Evolutionary conservation across 2,113 vertebrate species (phyloP).

Genomic region (Noctilio leporinus): DNA sequence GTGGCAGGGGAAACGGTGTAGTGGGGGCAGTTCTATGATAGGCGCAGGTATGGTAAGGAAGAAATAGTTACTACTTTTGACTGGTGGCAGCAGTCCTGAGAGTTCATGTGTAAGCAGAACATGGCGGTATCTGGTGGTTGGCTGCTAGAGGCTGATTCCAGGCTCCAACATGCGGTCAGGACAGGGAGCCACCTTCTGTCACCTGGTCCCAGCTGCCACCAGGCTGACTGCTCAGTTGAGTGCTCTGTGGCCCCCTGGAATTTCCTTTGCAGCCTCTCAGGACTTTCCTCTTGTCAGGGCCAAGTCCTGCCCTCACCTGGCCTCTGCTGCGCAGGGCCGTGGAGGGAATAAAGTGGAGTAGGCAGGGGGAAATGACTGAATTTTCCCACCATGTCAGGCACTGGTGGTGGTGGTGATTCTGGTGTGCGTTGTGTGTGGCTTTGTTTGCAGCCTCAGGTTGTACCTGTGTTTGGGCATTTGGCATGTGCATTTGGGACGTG

Average conservation of each 20-base stretch:
- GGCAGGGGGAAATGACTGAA: background rate
- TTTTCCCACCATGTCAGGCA: fast-evolving
- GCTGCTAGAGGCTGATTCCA: background rate
- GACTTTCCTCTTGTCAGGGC: background rate
- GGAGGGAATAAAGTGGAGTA: fast-evolving
- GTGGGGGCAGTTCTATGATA: background rate
- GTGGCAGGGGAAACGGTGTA: background rate
- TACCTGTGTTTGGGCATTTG: background rate
- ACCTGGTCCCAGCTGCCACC: background rate
- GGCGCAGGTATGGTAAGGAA: background rate
- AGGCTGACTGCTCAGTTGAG: background rate
- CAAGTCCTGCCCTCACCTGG: background rate
- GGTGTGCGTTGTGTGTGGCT: background rate
- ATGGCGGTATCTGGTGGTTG: background rate
- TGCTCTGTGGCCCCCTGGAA: background rate
- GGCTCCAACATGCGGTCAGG: background rate
- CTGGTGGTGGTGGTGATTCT: background rate
- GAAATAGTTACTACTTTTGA: background rate
- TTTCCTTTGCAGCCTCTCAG: background rate
- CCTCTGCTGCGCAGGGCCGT: background rate
- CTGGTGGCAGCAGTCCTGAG: background rate
- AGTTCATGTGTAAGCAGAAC: fast-evolving
- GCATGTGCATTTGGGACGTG: background rate
- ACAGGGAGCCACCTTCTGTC: background rate
- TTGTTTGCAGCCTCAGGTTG: background rate